Percentiles rank a stretch among this genome's conserved stretches.
phyloP scores from a whole-genome alignment of 2,113 vertebrate species.

The Laticauda laticaudata region DNA sequence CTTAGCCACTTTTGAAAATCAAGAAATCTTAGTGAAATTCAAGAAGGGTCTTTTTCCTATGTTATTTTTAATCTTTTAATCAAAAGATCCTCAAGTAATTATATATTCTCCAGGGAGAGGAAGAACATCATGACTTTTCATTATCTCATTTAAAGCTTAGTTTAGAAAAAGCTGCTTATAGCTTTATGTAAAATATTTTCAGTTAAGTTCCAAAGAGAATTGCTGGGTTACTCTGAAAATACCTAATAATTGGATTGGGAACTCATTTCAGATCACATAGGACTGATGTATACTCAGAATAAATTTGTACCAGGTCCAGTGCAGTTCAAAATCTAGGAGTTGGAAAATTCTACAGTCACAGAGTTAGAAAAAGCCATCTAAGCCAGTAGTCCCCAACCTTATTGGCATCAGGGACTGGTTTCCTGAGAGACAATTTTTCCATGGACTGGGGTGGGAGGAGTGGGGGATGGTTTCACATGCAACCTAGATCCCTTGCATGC shows the following conservation, averaged over 20 bases:
- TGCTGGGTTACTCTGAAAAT: background rate
- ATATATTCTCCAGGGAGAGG: background rate
- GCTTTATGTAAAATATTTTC: background rate
- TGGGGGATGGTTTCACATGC: background rate
- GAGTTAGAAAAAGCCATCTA: background rate
- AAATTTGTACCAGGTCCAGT: background rate
- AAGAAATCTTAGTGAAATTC: background rate
- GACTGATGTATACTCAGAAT: background rate
- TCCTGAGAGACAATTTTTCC: background rate
- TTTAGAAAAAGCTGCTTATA: background rate
- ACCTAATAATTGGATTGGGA: background rate
- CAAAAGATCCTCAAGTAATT: background rate
- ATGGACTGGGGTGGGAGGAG: background rate
- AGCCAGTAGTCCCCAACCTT: background rate
- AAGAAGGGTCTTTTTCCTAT: background rate
- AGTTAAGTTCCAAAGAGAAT: background rate
- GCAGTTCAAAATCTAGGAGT: background rate
- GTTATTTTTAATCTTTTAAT: background rate
- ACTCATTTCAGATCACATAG: background rate
- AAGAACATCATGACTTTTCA: background rate
- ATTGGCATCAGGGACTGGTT: background rate
- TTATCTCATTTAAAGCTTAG: background rate
- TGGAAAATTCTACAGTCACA: background rate
- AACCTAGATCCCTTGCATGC: background rate
- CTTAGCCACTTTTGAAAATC: background rate